Evolutionary conservation across 2,888 invertebrate species (phyloP), one percentile per base, ranked within the genome.

Genomic region (Standfussiana lucernea): DNA sequence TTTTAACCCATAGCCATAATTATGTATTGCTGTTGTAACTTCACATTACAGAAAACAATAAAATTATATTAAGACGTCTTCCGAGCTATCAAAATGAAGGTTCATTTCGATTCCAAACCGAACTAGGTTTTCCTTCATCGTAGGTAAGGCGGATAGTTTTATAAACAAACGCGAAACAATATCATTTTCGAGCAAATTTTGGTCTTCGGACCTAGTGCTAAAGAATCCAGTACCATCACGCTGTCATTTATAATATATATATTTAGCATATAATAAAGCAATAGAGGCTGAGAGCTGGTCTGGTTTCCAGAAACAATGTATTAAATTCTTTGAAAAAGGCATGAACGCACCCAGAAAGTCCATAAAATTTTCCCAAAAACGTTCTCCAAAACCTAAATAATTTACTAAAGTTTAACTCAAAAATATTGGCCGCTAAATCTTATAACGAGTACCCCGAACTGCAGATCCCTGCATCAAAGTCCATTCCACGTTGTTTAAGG

Each of bases 401-500:
- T 13, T 8, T n/a, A 50, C 15, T n/a, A 15, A 35, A 64, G 40
- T 59, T 42, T 59, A 50, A 59, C 10, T 47, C 64, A 61, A 72
- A 61, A 72, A 70, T 70, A 53, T 62, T 69, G 28, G 4, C 11
- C 42, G 0, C 6, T 53, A 66, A 76, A 72, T 65, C 24, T 69
- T 79, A 24, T 64, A 62, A 74, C n/a, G 8, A 28, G 45, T 72
- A 53, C 47, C n/a, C 28, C 0, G 15, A 1, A 35, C 21, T 80
- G 67, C 76, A 65, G 50, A 76, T 69, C 35, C 40, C 35, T 73
- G 77, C 56, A 79, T 66, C 66, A 77, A 75, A 78, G 73, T 67
- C 71, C 35, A 68, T 53, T 77, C 45, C 2, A 35, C 62, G 5
- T 77, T 77, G 40, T 69, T 76, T 77, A 74, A 50, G 53, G 79